These are phyloP conservation scores for Oligia fasciuncula DNA, from an alignment of 2,888 invertebrate species.

Conservation along the genomic window DNA sequence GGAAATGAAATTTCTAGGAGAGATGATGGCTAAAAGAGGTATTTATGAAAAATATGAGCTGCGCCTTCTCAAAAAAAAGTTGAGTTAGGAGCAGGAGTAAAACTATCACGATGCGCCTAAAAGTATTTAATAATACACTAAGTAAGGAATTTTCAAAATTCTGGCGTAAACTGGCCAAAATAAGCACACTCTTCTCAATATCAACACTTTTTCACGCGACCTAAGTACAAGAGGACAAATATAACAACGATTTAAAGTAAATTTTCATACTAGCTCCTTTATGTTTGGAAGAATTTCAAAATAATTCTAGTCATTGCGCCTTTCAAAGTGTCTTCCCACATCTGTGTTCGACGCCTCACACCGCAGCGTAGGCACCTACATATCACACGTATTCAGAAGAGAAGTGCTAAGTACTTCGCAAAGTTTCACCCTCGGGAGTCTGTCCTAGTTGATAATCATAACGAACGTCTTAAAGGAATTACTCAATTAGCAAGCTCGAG, in stretches of 20 bases:
- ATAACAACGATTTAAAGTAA: not conserved
- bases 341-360: slow-evolving; percentile 55
- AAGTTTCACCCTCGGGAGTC: slow-evolving; percentile 76
- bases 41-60: not conserved
- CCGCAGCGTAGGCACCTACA: slow-evolving; percentile 65
- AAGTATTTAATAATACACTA: not conserved
- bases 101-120: not conserved
- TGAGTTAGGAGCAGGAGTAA: not conserved
- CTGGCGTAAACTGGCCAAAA: not conserved
- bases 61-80: not conserved
- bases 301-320: not conserved
- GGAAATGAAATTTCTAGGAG: not conserved
- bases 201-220: not conserved
- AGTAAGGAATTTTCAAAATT: not conserved
- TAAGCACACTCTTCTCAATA: not conserved
- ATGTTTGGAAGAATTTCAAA: not conserved
- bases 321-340: slow-evolving; percentile 53
- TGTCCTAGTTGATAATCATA: slow-evolving; percentile 81
- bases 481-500: slow-evolving; percentile 78
- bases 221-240: not conserved
- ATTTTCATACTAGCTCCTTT: not conserved
- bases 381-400: slow-evolving; percentile 76
- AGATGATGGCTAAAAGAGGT: not conserved
- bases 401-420: slow-evolving; percentile 77
- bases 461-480: slow-evolving; percentile 82